Evolutionary conservation across 1,140 invertebrate species (phyloP).

Genomic region (Phocides pigmalion): DNA sequence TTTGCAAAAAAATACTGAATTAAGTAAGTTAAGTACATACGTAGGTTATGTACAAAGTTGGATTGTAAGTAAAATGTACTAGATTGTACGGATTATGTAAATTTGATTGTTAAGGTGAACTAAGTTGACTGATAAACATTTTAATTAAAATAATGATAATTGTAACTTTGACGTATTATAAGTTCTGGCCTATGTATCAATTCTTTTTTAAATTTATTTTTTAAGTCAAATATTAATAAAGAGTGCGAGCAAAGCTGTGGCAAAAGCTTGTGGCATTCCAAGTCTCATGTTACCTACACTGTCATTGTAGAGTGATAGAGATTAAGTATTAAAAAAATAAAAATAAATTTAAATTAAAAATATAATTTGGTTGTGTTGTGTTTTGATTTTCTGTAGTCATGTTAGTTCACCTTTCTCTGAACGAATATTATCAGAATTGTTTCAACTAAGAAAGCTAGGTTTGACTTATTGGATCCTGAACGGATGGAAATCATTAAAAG

Average conservation of each 20-base stretch:
- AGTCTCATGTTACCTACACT: no score
- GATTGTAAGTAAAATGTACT: neutral
- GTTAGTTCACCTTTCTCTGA: slow-evolving; percentile 3
- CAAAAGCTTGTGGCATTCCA: no score
- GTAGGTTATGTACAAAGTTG: slow-evolving; percentile 13
- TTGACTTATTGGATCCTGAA: slow-evolving; percentile 15
- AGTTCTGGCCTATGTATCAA: no score
- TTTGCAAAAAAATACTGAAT: slow-evolving; percentile 1
- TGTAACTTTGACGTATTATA: no score
- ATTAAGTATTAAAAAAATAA: neutral
- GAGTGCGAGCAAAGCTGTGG: no score
- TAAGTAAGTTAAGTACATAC: slow-evolving; percentile 5
- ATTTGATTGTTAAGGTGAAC: neutral
- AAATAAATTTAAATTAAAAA: no score
- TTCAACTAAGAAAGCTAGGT: neutral
- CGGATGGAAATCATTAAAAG: slow-evolving; percentile 35
- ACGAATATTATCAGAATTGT: neutral
- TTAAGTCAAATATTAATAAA: no score
- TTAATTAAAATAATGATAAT: no score
- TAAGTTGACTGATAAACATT: neutral
- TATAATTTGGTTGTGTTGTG: neutral
- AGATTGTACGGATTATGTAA: neutral
- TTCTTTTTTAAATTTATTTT: no score
- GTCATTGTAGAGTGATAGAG: no score
- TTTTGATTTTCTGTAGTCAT: neutral